phyloP scores from a whole-genome alignment of 2,113 vertebrate species.

The Chamaetylas fuelleborni region DNA sequence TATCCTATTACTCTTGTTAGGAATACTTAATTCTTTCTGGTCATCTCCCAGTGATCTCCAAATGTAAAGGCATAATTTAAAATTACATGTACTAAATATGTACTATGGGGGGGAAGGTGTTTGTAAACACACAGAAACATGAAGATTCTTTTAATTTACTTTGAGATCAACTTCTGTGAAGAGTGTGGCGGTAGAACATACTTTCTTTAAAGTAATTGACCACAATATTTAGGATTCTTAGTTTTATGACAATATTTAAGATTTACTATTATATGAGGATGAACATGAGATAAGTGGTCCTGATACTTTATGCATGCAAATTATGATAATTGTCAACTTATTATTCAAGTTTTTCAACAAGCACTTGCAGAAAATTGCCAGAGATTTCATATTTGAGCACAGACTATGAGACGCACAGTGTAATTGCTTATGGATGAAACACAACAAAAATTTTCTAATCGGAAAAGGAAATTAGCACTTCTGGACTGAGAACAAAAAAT shows the following conservation, averaged over 20 bases:
- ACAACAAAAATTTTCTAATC: background rate
- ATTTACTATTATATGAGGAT: background rate
- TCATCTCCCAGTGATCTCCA: background rate
- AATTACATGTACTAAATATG: fast-evolving
- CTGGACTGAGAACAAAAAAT: background rate
- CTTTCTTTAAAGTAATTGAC: background rate
- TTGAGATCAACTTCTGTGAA: background rate
- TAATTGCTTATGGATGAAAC: constrained; percentile 11
- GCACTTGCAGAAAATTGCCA: constrained; percentile 32
- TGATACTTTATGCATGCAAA: constrained; percentile 1
- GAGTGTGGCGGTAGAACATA: background rate
- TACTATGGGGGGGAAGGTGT: background rate
- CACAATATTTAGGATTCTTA: background rate
- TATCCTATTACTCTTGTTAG: background rate
- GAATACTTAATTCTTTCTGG: fast-evolving
- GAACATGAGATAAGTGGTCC: background rate
- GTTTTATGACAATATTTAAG: background rate
- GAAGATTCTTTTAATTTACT: background rate
- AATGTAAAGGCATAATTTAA: background rate
- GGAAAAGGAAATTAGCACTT: constrained; percentile 13
- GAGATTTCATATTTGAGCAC: constrained; percentile 31
- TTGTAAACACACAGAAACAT: background rate
- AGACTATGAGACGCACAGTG: background rate
- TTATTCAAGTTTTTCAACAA: constrained; percentile 28
- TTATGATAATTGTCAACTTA: background rate